Evolutionary conservation across 1,140 invertebrate genomes (phyloP).

Genomic region (Panagrolaimus sp.): DNA sequence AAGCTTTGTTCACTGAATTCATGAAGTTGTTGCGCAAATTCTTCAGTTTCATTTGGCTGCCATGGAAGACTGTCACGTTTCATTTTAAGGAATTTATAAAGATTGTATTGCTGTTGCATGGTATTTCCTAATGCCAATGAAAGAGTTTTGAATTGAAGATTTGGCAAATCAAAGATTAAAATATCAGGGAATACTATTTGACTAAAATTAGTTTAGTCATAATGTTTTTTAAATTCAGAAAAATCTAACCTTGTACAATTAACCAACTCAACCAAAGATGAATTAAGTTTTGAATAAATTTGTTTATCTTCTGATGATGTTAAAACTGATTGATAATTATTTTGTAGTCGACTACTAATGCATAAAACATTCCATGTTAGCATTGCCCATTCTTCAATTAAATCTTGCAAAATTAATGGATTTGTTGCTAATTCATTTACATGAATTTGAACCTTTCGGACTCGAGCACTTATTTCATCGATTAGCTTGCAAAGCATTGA

Average conservation of each 20-base stretch:
- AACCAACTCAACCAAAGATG: slow-evolving; percentile 1
- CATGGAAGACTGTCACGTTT: not conserved
- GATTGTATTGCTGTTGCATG: slow-evolving; percentile 12
- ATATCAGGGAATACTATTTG: slow-evolving; percentile 1
- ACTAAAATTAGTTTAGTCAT: not conserved
- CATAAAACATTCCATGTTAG: slow-evolving; percentile 59
- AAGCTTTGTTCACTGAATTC: slow-evolving; percentile 38
- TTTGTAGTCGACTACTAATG: slow-evolving; percentile 55
- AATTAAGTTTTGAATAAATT: slow-evolving; percentile 7
- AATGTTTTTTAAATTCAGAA: not conserved
- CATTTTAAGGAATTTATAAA: not conserved
- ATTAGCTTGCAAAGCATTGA: slow-evolving; percentile 55
- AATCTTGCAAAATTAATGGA: slow-evolving; percentile 36
- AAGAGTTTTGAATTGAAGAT: not conserved
- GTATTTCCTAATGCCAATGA: not conserved
- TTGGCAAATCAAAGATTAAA: not conserved
- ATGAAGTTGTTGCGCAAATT: slow-evolving; percentile 24
- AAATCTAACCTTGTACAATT: slow-evolving; percentile 43
- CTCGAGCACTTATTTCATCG: slow-evolving; percentile 52
- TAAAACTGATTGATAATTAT: slow-evolving; percentile 34
- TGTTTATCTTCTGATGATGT: slow-evolving; percentile 40
- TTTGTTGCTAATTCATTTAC: not conserved
- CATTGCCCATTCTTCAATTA: slow-evolving; percentile 60
- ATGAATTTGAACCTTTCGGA: slow-evolving; percentile 21
- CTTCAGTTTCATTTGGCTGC: slow-evolving; percentile 23